A percentile compares a stretch with the other conserved stretches of the same genome.
Evolutionary conservation across 1,140 invertebrate genomes (phyloP).

Genomic region (Cydia splendana): DNA sequence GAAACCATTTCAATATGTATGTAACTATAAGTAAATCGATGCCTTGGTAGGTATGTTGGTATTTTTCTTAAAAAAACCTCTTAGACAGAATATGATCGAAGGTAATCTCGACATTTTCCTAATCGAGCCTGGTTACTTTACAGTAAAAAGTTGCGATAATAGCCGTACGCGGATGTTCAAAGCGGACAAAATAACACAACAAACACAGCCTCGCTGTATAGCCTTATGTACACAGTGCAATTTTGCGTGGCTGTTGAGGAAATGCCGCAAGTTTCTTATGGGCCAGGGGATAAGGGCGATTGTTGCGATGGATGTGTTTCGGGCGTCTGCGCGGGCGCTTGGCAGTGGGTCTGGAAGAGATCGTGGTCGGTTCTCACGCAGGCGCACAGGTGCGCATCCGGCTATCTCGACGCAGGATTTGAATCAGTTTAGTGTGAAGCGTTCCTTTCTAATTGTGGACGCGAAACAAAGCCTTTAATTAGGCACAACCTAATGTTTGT

Average conservation of each 20-base stretch:
- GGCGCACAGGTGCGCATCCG: slow-evolving; percentile 72
- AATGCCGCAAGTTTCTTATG: slow-evolving; percentile 35
- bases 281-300: slow-evolving; percentile 36
- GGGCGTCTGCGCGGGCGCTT: slow-evolving; percentile 35
- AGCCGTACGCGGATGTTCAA: slow-evolving; percentile 70
- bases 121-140: slow-evolving; percentile 46
- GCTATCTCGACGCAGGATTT: slow-evolving; percentile 67
- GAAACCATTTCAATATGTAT: too few species aligned
- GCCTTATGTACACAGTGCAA: slow-evolving; percentile 52
- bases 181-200: slow-evolving; percentile 75
- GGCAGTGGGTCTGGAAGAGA: slow-evolving; percentile 45
- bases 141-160: slow-evolving; percentile 70
- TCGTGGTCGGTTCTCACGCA: slow-evolving; percentile 66
- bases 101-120: background rate
- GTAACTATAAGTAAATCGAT: too few species aligned
- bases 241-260: slow-evolving; percentile 25
- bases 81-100: background rate
- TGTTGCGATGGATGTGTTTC: slow-evolving; percentile 30
- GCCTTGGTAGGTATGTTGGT: background rate
- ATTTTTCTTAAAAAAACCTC: background rate
- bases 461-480: slow-evolving; percentile 31
- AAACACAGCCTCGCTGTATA: slow-evolving; percentile 61
- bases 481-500: background rate
- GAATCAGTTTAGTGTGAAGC: slow-evolving; percentile 56
- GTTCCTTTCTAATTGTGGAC: slow-evolving; percentile 36